phyloP scores from a whole-genome alignment of 2,113 vertebrate species.

The Zosterops pallidus region DNA sequence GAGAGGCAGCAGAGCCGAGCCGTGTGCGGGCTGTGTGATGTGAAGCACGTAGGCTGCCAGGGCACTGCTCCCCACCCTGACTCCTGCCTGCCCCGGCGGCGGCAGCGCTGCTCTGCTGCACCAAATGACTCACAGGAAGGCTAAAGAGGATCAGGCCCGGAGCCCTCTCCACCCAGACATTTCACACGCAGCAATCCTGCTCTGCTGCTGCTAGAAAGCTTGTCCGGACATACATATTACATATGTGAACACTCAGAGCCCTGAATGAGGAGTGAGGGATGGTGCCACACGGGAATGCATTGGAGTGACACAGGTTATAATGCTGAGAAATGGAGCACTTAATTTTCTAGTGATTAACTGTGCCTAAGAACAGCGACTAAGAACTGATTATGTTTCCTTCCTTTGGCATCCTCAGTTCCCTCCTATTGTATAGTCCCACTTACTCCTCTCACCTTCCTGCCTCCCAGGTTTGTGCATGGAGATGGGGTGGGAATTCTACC shows the following conservation, averaged over 20 bases:
- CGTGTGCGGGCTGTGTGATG: background rate
- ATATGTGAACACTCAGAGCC: accelerated
- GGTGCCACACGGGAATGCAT: background rate
- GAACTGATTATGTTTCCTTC: background rate
- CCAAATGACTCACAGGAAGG: background rate
- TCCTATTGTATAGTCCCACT: background rate
- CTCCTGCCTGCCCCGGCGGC: background rate
- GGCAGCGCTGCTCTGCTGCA: background rate
- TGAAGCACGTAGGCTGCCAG: constrained; percentile 36
- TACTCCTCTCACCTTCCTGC: background rate
- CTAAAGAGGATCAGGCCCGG: background rate
- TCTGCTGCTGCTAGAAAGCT: background rate
- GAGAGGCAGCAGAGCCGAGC: background rate
- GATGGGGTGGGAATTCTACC: background rate
- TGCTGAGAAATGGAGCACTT: background rate
- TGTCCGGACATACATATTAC: accelerated
- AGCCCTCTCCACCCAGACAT: background rate
- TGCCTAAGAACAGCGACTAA: background rate
- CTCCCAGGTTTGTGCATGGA: background rate
- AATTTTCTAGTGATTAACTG: background rate
- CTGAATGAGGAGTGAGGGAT: background rate
- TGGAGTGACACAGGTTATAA: background rate
- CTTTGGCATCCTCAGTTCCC: background rate
- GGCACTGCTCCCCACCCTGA: background rate
- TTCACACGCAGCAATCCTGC: background rate